Conservation (phyloP, 2,797 vertebrate species). For the Ateles fusciceps region DNA sequence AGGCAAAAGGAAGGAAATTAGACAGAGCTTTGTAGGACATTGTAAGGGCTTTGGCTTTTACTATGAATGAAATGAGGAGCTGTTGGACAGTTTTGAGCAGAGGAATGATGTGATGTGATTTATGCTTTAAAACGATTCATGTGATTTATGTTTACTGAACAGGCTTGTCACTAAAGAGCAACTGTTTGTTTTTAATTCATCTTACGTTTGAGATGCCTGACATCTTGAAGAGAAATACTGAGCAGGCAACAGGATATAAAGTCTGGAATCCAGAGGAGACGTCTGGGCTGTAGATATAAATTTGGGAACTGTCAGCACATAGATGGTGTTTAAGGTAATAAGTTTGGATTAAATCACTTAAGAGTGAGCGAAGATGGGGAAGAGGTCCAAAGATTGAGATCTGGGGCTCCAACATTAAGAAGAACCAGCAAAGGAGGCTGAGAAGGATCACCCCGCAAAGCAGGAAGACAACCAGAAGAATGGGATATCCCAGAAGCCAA, state of each 20-base stretch:
- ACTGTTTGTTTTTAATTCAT: slow-evolving; percentile 40
- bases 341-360: slow-evolving; percentile 31
- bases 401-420: background rate
- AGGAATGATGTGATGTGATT: slow-evolving; percentile 24
- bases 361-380: background rate
- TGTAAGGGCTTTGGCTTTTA: background rate
- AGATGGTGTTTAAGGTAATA: slow-evolving; percentile 35
- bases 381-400: slow-evolving; percentile 3
- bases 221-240: slow-evolving; percentile 13
- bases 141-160: slow-evolving; percentile 38
- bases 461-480: background rate
- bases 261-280: slow-evolving; percentile 47
- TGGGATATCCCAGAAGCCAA: background rate
- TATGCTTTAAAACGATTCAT: slow-evolving; percentile 38
- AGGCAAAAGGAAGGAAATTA: background rate
- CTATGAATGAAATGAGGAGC: background rate
- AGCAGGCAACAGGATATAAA: background rate
- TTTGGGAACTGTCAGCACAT: slow-evolving; percentile 50
- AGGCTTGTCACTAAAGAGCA: slow-evolving; percentile 12
- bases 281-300: slow-evolving; percentile 47
- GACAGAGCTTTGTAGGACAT: background rate
- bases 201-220: slow-evolving; percentile 20
- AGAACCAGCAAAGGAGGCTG: background rate
- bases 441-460: background rate
- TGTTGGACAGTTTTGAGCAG: background rate